Evolutionary conservation across 1,140 invertebrate genomes (phyloP).

Genomic region (Leguminivora glycinivorella): DNA sequence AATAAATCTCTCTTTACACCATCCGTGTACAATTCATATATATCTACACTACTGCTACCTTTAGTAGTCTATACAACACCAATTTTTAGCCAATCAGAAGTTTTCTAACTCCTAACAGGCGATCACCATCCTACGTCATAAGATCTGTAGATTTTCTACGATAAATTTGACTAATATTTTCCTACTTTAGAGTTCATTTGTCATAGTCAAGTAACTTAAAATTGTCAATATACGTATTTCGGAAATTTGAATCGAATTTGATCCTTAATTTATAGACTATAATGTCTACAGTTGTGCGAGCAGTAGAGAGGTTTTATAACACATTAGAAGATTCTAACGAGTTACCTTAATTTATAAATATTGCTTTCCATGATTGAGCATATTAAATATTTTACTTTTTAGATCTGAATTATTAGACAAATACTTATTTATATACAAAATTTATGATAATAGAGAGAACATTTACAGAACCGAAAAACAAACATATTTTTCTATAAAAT

Average conservation of each 20-base stretch:
- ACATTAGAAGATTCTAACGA: not conserved
- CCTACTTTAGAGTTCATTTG: not conserved
- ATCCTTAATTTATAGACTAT: conserved; percentile 1
- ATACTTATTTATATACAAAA: not conserved
- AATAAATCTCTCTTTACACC: conserved; percentile 8
- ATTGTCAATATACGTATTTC: conserved; percentile 12
- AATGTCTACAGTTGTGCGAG: conserved; percentile 11
- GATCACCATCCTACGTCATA: not conserved
- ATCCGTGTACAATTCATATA: not conserved
- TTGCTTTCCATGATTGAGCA: conserved; percentile 25
- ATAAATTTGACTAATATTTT: not conserved
- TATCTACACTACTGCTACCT: conserved; percentile 4
- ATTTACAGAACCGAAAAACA: no score
- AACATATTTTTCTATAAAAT: no score
- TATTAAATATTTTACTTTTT: not conserved
- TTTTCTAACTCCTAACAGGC: not conserved
- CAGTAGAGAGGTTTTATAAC: not conserved
- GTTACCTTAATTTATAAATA: conserved; percentile 24
- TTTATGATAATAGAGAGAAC: no score
- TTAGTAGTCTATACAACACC: not conserved
- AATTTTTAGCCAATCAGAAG: not conserved
- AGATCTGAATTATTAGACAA: conserved; percentile 7
- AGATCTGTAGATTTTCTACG: conserved; percentile 13
- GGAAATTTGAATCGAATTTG: conserved; percentile 2
- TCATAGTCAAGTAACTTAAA: not conserved